Evolutionary conservation across 2,113 vertebrate species (phyloP), one percentile per base, ranked within the genome.

Genomic region (Atherinomorus stipes): DNA sequence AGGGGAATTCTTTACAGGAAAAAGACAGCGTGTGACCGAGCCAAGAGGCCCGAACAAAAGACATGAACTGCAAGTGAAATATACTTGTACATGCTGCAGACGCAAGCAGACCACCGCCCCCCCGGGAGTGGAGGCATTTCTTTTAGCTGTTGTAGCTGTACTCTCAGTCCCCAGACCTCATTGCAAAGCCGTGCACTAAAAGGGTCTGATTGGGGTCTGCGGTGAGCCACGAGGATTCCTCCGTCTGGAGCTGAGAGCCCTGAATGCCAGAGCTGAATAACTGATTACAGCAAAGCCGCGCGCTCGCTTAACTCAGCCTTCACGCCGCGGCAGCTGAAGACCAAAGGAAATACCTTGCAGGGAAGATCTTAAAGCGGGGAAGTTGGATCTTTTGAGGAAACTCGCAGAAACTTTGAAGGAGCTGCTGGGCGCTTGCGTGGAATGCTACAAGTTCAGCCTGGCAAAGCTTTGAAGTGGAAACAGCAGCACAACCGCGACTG

Each of bases 251-350:
- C 56, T 21, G 52, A 28, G 18, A 75, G 81, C 62, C 31, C 63
- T 74, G 83, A 83, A 78, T 28, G 64, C 74, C 73, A 38, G 74
- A 64, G 79, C 77, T 84, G 85, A 85, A 85, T 83, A 63, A 78
- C 74, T 81, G 88, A 88, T 89, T 79, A 74, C 65, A 54, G 67
- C 51, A 60, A 78, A 86, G 63, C 69, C 72, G 4, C 23, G n/a
- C 8, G 11, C 69, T 52, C 72, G 68, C 74, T 89, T 73, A 50
- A 67, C 71, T 76, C 42, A 69, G 64, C 74, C 62, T 54, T 44
- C 53, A 64, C 22, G 7, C 64, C 53, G 19, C 4, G 8, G 64
- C 64, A 40, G 44, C 74, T 64, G 51, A 83, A 74, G 50, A 68
- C 74, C 2, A 28, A 40, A 64, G 73, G 62, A 81, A 78, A 72